phyloP scores from a whole-genome alignment of 1,140 invertebrate species.

The Leptinotarsa undecemlineata region DNA sequence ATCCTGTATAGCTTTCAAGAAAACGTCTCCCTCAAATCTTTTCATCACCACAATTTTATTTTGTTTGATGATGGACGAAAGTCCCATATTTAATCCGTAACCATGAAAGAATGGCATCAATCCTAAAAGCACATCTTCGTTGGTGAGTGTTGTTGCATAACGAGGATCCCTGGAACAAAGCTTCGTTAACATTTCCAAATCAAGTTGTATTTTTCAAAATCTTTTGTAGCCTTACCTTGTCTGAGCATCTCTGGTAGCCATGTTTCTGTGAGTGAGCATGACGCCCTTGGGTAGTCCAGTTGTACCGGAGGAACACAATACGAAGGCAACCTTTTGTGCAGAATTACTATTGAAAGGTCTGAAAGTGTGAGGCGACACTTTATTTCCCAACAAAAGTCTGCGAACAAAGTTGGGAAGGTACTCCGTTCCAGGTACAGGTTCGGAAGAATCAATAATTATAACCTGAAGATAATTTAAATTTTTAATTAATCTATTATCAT shows the following conservation, averaged over 20 bases:
- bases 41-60: slow-evolving; percentile 47
- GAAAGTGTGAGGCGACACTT: slow-evolving; percentile 25
- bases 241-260: slow-evolving; percentile 32
- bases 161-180: slow-evolving; percentile 32
- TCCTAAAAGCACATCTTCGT: slow-evolving; percentile 25
- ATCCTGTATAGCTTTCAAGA: slow-evolving; percentile 60
- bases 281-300: slow-evolving; percentile 80
- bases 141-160: background rate
- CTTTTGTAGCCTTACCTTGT: slow-evolving; percentile 22
- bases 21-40: slow-evolving; percentile 65
- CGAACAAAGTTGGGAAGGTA: slow-evolving; percentile 35
- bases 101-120: slow-evolving; percentile 48
- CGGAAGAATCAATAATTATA: background rate
- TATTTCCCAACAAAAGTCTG: slow-evolving; percentile 11
- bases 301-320: slow-evolving; percentile 67
- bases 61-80: slow-evolving; percentile 28
- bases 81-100: slow-evolving; percentile 37
- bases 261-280: slow-evolving; percentile 69
- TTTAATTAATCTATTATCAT: background rate
- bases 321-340: slow-evolving; percentile 46
- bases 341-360: slow-evolving; percentile 31
- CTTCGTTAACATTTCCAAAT: background rate
- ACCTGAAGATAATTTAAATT: background rate
- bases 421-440: slow-evolving; percentile 14
- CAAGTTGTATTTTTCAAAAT: too few species aligned